Evolutionary conservation across 2,113 vertebrate genomes (phyloP).

Genomic region (Oenanthe oenanthe): DNA sequence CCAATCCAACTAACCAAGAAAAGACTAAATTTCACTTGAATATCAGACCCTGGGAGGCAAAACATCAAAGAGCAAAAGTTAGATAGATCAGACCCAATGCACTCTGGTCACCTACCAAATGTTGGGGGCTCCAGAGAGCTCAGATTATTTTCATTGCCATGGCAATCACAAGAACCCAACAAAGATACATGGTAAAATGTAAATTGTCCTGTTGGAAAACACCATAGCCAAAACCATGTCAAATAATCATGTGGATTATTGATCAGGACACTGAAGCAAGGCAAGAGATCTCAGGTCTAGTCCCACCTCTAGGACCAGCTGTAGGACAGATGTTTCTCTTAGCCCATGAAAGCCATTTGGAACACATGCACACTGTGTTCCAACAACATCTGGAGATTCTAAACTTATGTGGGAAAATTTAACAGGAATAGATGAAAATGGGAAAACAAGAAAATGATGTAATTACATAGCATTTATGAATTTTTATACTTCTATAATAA

Average conservation of each 20-base stretch:
- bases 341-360: neutral
- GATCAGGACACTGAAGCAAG: neutral
- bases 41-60: slow-evolving; percentile 13
- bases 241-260: neutral
- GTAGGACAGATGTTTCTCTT: neutral
- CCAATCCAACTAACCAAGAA: slow-evolving; percentile 3
- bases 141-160: too few relatives aligned
- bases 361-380: neutral
- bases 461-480: neutral
- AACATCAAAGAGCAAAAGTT: neutral
- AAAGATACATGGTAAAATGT: neutral
- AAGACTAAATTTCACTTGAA: neutral
- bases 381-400: neutral
- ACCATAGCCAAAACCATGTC: neutral
- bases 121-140: neutral
- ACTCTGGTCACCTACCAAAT: neutral
- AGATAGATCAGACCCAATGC: neutral
- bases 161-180: neutral
- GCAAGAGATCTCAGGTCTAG: neutral
- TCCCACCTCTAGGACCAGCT: neutral
- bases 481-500: neutral
- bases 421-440: neutral
- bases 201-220: neutral
- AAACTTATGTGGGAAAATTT: neutral
- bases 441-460: neutral